Conservation (phyloP, 2,888 invertebrate species). For the Ethmia dodecea region DNA sequence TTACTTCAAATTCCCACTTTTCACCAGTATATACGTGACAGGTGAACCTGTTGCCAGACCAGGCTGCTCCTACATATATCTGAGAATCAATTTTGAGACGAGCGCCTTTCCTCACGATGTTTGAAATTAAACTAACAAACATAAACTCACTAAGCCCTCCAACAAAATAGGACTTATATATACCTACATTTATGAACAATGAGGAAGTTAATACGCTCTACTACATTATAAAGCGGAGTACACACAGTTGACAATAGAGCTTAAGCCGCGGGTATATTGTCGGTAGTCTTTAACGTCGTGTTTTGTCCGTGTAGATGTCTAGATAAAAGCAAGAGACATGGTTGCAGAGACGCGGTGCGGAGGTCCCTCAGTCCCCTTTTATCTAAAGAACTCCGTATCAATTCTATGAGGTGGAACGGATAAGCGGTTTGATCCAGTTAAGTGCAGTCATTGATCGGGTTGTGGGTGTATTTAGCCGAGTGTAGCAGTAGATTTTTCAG, state of each 20-base stretch:
- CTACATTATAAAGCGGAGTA: slow-evolving; percentile 18
- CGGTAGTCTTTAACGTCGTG: slow-evolving; percentile 56
- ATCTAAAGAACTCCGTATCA: slow-evolving; percentile 30
- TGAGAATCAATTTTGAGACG: no score
- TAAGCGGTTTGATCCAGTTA: slow-evolving; percentile 35
- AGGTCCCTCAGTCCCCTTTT: slow-evolving; percentile 28
- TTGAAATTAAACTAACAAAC: no score
- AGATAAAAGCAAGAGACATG: slow-evolving; percentile 44
- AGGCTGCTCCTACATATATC: no score
- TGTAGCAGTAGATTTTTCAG: no score
- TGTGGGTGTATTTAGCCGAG: no score
- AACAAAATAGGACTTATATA: no score
- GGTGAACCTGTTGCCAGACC: no score
- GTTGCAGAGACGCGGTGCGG: slow-evolving; percentile 26
- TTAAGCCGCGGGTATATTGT: slow-evolving; percentile 34
- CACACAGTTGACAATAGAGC: slow-evolving; percentile 18
- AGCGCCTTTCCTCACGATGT: no score
- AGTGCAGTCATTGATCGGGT: slow-evolving; percentile 13
- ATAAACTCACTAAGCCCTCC: no score
- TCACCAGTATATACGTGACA: no score
- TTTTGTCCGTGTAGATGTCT: slow-evolving; percentile 55
- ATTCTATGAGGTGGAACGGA: slow-evolving; percentile 33
- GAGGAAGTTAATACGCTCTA: neutral
- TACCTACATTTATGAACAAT: no score
- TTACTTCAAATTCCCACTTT: no score